Conservation (phyloP, 2,797 vertebrate genomes). For the Dendrocincla fuliginosa region DNA sequence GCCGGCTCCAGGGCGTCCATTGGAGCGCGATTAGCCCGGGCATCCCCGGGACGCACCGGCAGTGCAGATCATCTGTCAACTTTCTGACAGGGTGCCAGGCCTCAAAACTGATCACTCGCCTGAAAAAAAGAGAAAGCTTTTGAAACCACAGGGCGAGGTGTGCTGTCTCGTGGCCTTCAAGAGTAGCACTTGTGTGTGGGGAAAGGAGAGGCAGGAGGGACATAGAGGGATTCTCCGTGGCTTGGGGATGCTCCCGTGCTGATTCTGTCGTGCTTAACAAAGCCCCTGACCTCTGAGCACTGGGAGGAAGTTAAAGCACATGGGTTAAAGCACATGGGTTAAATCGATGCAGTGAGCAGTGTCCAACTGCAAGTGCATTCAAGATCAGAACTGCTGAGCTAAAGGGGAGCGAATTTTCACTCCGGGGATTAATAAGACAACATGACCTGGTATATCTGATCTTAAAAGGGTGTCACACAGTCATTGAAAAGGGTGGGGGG, state of each 20-base stretch:
- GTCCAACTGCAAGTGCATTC: not conserved
- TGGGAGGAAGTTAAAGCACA: not conserved
- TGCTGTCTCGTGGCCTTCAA: conserved; percentile 46
- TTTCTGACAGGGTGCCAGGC: conserved; percentile 55
- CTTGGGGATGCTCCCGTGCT: not conserved
- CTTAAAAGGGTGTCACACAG: not conserved
- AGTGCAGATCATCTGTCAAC: conserved; percentile 54
- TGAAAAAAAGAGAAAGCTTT: conserved; percentile 38
- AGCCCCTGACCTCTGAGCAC: not conserved
- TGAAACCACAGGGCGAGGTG: conserved; percentile 2
- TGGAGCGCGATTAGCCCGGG: conserved; percentile 56
- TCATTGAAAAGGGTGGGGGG: not conserved
- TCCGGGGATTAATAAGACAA: not conserved
- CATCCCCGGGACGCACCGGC: conserved; percentile 31
- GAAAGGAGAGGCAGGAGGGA: conserved; percentile 22
- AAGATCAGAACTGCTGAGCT: not conserved
- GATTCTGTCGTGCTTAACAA: not conserved
- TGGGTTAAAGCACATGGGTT: not conserved
- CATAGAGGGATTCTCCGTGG: not conserved
- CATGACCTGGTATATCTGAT: not conserved
- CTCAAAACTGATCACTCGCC: conserved; percentile 35
- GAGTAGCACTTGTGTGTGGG: not conserved
- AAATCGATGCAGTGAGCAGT: not conserved
- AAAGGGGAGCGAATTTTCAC: not conserved
- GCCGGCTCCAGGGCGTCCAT: conserved; percentile 62